phyloP scores from a whole-genome alignment of 2,888 invertebrate species.

The Drosophila yooni region DNA sequence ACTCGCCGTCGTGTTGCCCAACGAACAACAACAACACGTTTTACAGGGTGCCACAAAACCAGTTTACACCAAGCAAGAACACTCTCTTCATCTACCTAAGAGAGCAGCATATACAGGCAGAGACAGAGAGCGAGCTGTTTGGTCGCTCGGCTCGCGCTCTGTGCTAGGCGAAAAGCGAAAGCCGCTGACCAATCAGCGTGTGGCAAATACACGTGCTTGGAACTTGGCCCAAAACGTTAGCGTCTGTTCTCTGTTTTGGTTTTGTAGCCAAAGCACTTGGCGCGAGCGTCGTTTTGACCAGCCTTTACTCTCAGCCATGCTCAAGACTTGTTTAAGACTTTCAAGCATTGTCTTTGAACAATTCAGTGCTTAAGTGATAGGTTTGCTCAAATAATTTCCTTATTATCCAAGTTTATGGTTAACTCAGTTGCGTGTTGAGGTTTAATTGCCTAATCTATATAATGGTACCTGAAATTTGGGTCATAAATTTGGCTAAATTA shows the following conservation, averaged over 20 bases:
- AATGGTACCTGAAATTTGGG: constrained; percentile 7
- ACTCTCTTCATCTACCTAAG: constrained; percentile 33
- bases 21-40: constrained; percentile 6
- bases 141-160: constrained; percentile 38
- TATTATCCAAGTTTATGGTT: not conserved
- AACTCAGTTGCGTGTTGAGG: constrained; percentile 9
- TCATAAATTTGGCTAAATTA: constrained; percentile 6
- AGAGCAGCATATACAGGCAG: constrained; percentile 26
- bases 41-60: constrained; percentile 58
- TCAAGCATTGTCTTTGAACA: constrained; percentile 20
- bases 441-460: constrained; percentile 3
- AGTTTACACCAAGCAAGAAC: constrained; percentile 32
- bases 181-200: constrained; percentile 65
- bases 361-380: constrained; percentile 16
- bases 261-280: constrained; percentile 34
- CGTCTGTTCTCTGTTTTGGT: constrained; percentile 75
- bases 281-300: constrained; percentile 17
- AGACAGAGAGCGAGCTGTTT: constrained; percentile 3
- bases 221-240: constrained; percentile 20
- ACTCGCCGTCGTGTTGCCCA: constrained; percentile 16
- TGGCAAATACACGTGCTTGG: constrained; percentile 70
- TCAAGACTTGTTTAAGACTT: constrained; percentile 25
- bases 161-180: constrained; percentile 70
- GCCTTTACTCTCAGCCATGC: constrained; percentile 17
- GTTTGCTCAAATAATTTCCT: constrained; percentile 28